Evolutionary conservation across 1,140 invertebrate genomes (phyloP).

Genomic region (Phenacoccus solenopsis): DNA sequence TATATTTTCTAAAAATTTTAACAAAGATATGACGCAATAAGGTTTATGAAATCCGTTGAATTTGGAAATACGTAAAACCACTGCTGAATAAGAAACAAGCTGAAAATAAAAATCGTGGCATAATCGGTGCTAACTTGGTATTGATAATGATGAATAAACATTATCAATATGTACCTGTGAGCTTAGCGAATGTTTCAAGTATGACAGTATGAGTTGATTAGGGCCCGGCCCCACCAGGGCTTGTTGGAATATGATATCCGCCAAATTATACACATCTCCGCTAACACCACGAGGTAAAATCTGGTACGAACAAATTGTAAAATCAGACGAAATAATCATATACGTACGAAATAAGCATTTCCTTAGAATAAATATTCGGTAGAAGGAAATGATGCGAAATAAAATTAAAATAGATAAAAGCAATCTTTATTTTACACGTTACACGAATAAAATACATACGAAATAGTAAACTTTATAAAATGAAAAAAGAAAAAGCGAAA

Average conservation of each 20-base stretch:
- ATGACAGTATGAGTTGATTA: slow-evolving; percentile 78
- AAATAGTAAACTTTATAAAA: neutral
- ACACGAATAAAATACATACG: neutral
- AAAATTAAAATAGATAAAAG: neutral
- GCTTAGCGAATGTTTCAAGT: slow-evolving; percentile 80
- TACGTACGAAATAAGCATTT: too few relatives aligned
- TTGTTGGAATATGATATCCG: slow-evolving; percentile 85
- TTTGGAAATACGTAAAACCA: slow-evolving; percentile 74
- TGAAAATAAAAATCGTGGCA: slow-evolving; percentile 30
- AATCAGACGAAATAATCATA: neutral
- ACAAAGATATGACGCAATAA: slow-evolving; percentile 70
- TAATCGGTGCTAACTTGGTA: neutral
- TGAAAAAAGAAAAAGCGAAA: neutral
- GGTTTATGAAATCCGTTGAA: slow-evolving; percentile 79
- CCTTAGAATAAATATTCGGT: too few relatives aligned
- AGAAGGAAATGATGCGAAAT: neutral
- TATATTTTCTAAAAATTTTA: slow-evolving; percentile 74
- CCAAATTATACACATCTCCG: slow-evolving; percentile 81
- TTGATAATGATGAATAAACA: neutral
- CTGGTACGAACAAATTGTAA: slow-evolving; percentile 31
- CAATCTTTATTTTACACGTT: too few relatives aligned
- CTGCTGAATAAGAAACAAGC: slow-evolving; percentile 78
- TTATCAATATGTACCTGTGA: slow-evolving; percentile 45
- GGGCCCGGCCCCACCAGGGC: slow-evolving; percentile 82
- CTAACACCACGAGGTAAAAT: slow-evolving; percentile 70